Conservation (phyloP, 30 jellyfish, hydroid and myxozoan genomes). For the Sanderia malayensis region DNA sequence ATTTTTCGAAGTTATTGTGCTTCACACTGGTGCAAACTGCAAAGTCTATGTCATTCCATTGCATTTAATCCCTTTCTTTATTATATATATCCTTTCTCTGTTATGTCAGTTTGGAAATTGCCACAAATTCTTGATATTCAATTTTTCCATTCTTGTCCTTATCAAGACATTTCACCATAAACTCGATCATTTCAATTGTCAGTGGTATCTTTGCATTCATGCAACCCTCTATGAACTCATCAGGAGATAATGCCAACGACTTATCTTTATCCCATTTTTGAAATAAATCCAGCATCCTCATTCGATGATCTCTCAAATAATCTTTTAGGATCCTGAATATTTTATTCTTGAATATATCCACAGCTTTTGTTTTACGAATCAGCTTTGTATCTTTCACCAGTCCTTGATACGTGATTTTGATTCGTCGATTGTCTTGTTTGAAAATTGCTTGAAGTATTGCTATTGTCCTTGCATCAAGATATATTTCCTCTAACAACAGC, state of each 20-base stretch:
- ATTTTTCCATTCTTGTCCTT: slow-evolving; percentile 36
- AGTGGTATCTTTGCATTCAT: slow-evolving; percentile 44
- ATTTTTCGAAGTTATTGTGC: too few species aligned
- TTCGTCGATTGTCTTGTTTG: background rate
- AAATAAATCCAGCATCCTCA: slow-evolving; percentile 67
- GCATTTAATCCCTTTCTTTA: too few species aligned
- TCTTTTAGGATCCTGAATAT: slow-evolving; percentile 28
- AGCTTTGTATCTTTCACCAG: background rate
- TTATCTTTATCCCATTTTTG: slow-evolving; percentile 66
- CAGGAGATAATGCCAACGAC: slow-evolving; percentile 17
- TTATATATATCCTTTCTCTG: too few species aligned
- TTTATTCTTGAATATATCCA: slow-evolving; percentile 1
- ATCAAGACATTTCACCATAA: slow-evolving; percentile 36
- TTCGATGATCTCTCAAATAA: slow-evolving; percentile 19
- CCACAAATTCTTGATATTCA: slow-evolving; percentile 49
- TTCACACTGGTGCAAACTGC: too few species aligned
- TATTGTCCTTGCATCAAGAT: slow-evolving; percentile 11
- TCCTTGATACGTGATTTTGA: slow-evolving; percentile 16
- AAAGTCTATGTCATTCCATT: too few species aligned
- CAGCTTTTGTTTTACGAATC: background rate
- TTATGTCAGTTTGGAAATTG: slow-evolving; percentile 11
- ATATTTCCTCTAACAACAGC: slow-evolving; percentile 15
- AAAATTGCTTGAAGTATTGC: slow-evolving; percentile 8
- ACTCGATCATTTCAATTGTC: slow-evolving; percentile 44
- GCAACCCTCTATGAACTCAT: slow-evolving; percentile 43